phyloP scores from a whole-genome alignment of 2,113 vertebrate species.

The Erpornis zantholeuca region DNA sequence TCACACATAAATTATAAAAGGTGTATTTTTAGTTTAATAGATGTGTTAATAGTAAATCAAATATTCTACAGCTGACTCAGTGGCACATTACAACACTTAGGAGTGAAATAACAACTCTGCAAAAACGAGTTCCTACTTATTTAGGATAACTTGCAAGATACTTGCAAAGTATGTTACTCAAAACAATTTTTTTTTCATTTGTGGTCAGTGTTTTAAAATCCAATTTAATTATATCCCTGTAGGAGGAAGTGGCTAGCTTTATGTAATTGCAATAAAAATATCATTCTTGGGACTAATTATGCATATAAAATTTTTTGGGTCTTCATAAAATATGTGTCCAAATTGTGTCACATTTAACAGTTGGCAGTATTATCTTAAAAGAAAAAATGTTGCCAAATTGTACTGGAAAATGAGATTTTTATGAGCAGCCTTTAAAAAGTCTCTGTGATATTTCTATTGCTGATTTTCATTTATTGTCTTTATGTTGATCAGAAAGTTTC shows the following conservation, averaged over 20 bases:
- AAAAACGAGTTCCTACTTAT: neutral
- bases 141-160: neutral
- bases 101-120: neutral
- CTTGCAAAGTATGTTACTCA: neutral
- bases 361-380: neutral
- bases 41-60: neutral
- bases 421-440: neutral
- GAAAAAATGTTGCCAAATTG: accelerated
- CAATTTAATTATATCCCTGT: neutral
- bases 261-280: neutral
- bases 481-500: neutral
- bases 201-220: neutral
- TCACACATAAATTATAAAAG: neutral
- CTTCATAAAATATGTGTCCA: neutral
- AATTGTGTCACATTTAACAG: neutral
- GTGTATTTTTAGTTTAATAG: neutral
- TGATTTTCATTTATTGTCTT: neutral
- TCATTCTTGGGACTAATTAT: neutral
- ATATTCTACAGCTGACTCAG: neutral
- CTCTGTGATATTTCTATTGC: neutral
- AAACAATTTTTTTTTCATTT: neutral
- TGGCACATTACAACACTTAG: neutral
- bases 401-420: neutral
- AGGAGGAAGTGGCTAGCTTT: neutral
- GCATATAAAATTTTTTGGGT: neutral